Conservation (phyloP, 2,797 vertebrate species). For the Anguilla megastoma region DNA sequence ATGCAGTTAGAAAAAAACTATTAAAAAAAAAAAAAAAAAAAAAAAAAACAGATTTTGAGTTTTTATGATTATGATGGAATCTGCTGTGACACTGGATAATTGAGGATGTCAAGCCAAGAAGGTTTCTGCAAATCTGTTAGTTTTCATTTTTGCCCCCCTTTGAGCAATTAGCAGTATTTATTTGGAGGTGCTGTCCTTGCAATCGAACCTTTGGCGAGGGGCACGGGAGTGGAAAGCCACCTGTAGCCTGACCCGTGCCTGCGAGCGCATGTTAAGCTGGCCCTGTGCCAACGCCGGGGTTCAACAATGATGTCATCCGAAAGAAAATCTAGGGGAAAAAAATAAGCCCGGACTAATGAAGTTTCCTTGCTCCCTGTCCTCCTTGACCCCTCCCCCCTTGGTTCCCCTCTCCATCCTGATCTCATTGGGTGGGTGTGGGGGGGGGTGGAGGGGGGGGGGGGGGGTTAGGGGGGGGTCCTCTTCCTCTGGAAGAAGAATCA, state of each 20-base stretch:
- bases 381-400: background rate
- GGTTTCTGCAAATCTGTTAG: background rate
- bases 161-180: background rate
- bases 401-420: background rate
- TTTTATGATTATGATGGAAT: background rate
- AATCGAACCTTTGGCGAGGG: background rate
- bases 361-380: background rate
- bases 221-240: background rate
- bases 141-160: background rate
- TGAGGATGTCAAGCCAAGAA: background rate
- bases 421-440: too few relatives aligned
- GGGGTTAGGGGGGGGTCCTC: background rate
- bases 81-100: background rate
- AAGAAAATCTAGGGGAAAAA: background rate
- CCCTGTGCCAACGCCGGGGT: background rate
- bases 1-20: background rate
- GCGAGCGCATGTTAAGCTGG: background rate
- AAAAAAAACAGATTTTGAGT: background rate
- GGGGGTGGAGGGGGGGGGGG: background rate
- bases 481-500: background rate
- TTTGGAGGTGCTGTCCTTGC: background rate
- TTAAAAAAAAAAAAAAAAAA: background rate
- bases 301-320: background rate
- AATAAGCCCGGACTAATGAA: constrained; percentile 1
- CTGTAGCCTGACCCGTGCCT: background rate